These are phyloP conservation scores for Microplitis deprimator DNA, from an alignment of 2,888 invertebrate genomes.

Conservation along the genomic window DNA sequence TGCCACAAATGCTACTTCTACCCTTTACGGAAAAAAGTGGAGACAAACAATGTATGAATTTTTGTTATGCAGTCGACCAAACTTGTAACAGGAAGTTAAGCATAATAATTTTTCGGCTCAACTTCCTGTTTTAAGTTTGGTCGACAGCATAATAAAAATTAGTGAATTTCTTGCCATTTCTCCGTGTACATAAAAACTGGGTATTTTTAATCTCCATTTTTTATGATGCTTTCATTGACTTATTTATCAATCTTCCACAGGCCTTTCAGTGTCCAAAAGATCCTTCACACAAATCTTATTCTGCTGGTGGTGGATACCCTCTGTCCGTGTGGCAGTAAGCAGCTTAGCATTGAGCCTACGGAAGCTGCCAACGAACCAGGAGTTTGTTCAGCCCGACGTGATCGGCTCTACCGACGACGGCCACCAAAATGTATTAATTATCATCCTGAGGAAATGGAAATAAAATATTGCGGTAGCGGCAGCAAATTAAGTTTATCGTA, in stretches of 20 bases:
- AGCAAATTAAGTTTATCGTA: slow-evolving; percentile 43
- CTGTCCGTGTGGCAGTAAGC: slow-evolving; percentile 90
- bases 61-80: too few species aligned
- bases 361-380: slow-evolving; percentile 70
- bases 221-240: background rate
- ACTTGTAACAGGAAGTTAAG: too few species aligned
- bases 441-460: slow-evolving; percentile 83
- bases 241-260: slow-evolving; percentile 70
- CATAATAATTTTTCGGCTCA: too few species aligned
- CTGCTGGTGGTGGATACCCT: slow-evolving; percentile 89
- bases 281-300: slow-evolving; percentile 91
- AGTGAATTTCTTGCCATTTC: too few species aligned
- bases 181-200: background rate
- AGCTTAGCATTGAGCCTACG: slow-evolving; percentile 83
- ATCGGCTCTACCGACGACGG: slow-evolving; percentile 81
- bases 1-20: too few species aligned
- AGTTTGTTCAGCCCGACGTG: slow-evolving; percentile 69
- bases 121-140: too few species aligned
- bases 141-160: too few species aligned
- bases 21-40: too few species aligned
- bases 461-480: slow-evolving; percentile 67
- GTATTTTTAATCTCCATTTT: background rate
- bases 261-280: slow-evolving; percentile 93
- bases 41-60: too few species aligned
- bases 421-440: slow-evolving; percentile 89